Evolutionary conservation across 2,888 invertebrate species (phyloP).

Genomic region (Holacanthella duospinosa): DNA sequence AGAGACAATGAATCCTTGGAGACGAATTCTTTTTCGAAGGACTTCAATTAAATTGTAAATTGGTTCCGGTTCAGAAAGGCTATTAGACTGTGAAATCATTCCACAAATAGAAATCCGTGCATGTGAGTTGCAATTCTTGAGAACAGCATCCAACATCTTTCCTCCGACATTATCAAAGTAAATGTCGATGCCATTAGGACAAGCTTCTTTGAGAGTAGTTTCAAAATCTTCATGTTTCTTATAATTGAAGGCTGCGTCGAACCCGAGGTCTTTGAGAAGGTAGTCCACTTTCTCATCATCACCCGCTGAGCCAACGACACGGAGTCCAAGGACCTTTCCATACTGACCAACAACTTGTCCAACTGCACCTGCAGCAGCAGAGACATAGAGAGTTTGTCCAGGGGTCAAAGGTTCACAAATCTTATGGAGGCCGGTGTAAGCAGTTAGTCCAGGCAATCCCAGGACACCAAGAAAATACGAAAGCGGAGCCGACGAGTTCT

Average conservation of each 20-base stretch:
- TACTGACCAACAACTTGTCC: conserved; percentile 15
- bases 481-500: conserved; percentile 3
- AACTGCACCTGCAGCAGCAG: conserved; percentile 11
- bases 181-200: conserved; percentile 12
- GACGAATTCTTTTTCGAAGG: conserved; percentile 9
- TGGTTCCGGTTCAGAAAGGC: conserved; percentile 6
- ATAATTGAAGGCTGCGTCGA: neutral
- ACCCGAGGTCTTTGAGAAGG: conserved; percentile 12
- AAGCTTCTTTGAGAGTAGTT: neutral
- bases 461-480: conserved; percentile 14
- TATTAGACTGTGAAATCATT: conserved; percentile 15
- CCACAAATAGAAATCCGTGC: conserved; percentile 14
- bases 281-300: conserved; percentile 11
- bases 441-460: conserved; percentile 13
- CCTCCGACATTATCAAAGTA: conserved; percentile 17
- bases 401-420: conserved; percentile 13
- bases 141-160: conserved; percentile 15
- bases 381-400: conserved; percentile 16
- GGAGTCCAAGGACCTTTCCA: conserved; percentile 11
- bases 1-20: conserved; percentile 13
- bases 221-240: neutral
- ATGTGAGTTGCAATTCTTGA: conserved; percentile 9
- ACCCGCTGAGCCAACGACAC: conserved; percentile 14
- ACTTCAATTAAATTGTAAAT: neutral
- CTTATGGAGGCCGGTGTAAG: conserved; percentile 14